These are phyloP conservation scores for Lycaena phlaeas DNA, from an alignment of 2,888 invertebrate species.

Conservation along the genomic window DNA sequence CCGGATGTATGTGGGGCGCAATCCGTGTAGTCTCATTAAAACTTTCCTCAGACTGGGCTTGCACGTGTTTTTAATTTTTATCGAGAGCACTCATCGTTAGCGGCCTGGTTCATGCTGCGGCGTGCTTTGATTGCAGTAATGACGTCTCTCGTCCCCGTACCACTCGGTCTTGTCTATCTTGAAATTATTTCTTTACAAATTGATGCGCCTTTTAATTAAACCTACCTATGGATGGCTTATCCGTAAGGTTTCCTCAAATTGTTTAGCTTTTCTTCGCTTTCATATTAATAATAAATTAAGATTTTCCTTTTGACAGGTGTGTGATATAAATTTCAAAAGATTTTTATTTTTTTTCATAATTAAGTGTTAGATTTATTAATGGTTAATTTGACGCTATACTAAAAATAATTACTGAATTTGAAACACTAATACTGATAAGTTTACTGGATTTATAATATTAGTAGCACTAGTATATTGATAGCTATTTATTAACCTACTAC, in stretches of 20 bases:
- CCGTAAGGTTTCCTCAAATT: neutral
- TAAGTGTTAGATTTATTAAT: too few species aligned
- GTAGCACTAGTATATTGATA: too few species aligned
- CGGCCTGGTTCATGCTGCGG: constrained; percentile 39
- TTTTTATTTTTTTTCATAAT: too few species aligned
- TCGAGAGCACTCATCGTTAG: constrained; percentile 71
- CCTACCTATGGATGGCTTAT: neutral
- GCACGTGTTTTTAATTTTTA: constrained; percentile 74
- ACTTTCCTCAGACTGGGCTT: constrained; percentile 69
- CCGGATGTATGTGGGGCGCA: constrained; percentile 35
- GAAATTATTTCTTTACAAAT: constrained; percentile 58
- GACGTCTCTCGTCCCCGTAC: constrained; percentile 49
- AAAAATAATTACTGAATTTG: too few species aligned
- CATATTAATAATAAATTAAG: too few species aligned
- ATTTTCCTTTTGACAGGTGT: neutral
- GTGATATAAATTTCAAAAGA: neutral
- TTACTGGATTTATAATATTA: too few species aligned
- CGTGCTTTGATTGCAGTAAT: constrained; percentile 72
- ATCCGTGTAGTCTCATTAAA: constrained; percentile 68
- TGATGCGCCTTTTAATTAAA: constrained; percentile 48
- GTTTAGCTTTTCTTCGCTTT: neutral
- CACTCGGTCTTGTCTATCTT: constrained; percentile 56
- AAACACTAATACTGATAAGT: too few species aligned
- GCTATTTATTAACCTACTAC: too few species aligned
- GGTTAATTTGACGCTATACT: too few species aligned